phyloP scores from a whole-genome alignment of 2,797 vertebrate genomes.

The Lacerta bilineata region DNA sequence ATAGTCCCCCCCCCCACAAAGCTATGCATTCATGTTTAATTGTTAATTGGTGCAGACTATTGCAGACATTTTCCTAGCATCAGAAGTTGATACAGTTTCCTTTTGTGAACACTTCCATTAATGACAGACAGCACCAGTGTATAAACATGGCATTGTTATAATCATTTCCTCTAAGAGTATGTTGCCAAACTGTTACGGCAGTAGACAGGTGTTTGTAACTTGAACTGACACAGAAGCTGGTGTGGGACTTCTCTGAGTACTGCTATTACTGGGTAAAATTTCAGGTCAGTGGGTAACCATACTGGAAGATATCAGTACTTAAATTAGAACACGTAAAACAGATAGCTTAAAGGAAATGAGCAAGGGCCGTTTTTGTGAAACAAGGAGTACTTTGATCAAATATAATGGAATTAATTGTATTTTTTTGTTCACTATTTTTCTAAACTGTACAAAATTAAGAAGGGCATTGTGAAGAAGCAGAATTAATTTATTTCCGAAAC shows the following conservation, averaged over 20 bases:
- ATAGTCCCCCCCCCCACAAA: neutral
- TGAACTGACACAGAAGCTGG: conserved; percentile 66
- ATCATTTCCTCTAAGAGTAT: neutral
- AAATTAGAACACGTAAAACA: conserved; percentile 33
- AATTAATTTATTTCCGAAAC: neutral
- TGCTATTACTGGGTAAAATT: conserved; percentile 74
- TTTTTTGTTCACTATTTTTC: neutral
- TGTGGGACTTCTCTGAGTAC: conserved; percentile 42
- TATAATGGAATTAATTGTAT: conserved; percentile 1
- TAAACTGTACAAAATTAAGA: neutral
- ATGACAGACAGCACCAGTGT: neutral
- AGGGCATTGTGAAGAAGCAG: neutral
- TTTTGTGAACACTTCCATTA: conserved; percentile 40
- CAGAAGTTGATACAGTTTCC: neutral
- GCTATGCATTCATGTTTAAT: neutral
- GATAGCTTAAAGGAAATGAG: conserved; percentile 47
- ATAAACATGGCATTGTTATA: neutral
- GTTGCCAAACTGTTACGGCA: conserved; percentile 42
- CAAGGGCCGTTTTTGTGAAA: neutral
- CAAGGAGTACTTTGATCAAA: neutral
- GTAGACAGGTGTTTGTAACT: conserved; percentile 68
- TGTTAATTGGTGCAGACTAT: neutral
- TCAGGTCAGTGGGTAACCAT: conserved; percentile 69
- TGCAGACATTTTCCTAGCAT: neutral
- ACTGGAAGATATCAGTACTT: conserved; percentile 55